Base-by-base conservation (phyloP, 2,888 invertebrate species). In the Bellardia pandia region DNA sequence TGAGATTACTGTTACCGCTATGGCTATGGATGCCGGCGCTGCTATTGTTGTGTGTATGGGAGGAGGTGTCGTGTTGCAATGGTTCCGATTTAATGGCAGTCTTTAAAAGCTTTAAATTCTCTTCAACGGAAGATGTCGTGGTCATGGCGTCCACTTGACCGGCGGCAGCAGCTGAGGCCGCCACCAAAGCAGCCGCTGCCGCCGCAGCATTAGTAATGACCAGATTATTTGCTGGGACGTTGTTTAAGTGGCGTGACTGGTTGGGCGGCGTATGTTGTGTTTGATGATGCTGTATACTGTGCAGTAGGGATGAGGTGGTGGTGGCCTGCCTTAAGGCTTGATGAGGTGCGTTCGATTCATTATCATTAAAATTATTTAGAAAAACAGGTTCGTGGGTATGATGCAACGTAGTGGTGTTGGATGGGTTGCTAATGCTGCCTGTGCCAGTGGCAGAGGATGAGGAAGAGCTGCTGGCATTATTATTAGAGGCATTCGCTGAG, bases 1-100 rank as follows among this genome's bases (percentile, higher is more conserved):
- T 77, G 90, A 89, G 37, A 89, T 85, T 60, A 64, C 75, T 75
- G 75, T 71, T 62, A 56, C 23, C 51, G 58, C 53, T 71, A 51
- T 51, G 53, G 66, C 30, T 89, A n/a, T n/a, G n/a, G 68, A 5
- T 88, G 64, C 48, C 88, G 69, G 71, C 3, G n/a, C 3, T 3
- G n/a, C 3, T 14, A 23, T 56, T 88, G 66, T 40, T 89, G 64
- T 88, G 64, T 42, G 88, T 64, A 23, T 56, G 56, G 56, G 68
- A 72, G 78, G 92, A 89, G 85, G 92, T 90, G 90, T 92, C 93
- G 89, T 92, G 64, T 45, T 62, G 92, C 89, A 92, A 91, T 84
- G 93, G 93, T 90, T 93, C 94, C 77, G 92, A 90, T 92, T 93
- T 94, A 89, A 93, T 93, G 90, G 92, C 91, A 90, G 91, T 92